These are phyloP conservation scores for Leptinotarsa tumamoca DNA, from an alignment of 2,888 invertebrate species.

Conservation along the genomic window DNA sequence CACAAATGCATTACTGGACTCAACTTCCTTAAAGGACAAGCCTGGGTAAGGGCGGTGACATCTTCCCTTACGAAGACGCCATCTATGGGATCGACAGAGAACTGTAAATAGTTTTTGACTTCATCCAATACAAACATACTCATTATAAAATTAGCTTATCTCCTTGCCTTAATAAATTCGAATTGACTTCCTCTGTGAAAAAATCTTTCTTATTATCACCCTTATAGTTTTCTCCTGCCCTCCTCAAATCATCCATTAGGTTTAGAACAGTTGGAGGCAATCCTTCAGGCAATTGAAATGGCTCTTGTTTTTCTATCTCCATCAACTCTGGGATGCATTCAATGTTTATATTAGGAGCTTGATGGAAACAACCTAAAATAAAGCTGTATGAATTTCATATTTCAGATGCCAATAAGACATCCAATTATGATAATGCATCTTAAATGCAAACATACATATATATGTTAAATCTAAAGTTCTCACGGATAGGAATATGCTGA, in stretches of 20 bases:
- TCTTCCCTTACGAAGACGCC: too few relatives aligned
- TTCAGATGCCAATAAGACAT: too few relatives aligned
- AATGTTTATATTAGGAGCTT: not conserved
- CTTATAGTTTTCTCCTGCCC: slow-evolving; percentile 2
- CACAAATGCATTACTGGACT: too few relatives aligned
- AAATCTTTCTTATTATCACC: not conserved
- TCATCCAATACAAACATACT: too few relatives aligned
- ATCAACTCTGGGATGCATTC: slow-evolving; percentile 1
- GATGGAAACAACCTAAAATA: not conserved
- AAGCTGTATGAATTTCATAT: not conserved
- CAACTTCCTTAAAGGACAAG: too few relatives aligned
- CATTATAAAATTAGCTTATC: not conserved
- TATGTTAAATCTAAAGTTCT: too few relatives aligned
- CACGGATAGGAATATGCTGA: too few relatives aligned
- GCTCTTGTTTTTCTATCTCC: not conserved
- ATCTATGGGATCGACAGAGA: too few relatives aligned
- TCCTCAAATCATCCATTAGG: not conserved
- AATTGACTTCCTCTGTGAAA: slow-evolving; percentile 5
- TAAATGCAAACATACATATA: too few relatives aligned
- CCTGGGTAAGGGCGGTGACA: too few relatives aligned
- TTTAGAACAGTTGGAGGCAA: slow-evolving; percentile 1
- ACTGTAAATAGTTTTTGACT: not conserved
- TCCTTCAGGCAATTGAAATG: slow-evolving; percentile 7
- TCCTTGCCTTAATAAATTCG: not conserved
- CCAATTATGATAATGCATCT: too few relatives aligned